Conservation (phyloP, 2,888 invertebrate genomes). For the Hypomecis punctinalis region DNA sequence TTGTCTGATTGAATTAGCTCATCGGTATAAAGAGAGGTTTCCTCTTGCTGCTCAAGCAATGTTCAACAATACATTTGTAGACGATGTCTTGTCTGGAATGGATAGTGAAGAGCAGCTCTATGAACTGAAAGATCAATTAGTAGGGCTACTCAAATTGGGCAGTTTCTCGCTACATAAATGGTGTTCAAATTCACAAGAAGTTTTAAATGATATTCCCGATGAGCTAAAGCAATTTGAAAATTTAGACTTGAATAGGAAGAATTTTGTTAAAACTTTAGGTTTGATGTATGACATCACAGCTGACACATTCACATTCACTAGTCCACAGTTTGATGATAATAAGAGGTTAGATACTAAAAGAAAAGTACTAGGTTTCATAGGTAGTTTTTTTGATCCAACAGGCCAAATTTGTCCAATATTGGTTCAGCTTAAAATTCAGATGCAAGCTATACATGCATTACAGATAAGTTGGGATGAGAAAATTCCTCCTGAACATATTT, state of each 20-base stretch:
- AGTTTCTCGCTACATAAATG: neutral
- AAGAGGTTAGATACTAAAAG: too few relatives aligned
- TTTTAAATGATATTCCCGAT: too few relatives aligned
- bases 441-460: neutral
- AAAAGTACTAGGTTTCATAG: neutral
- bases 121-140: too few relatives aligned
- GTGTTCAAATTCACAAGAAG: neutral
- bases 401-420: neutral
- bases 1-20: too few relatives aligned
- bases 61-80: neutral
- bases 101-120: neutral
- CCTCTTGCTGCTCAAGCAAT: neutral
- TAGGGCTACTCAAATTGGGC: too few relatives aligned
- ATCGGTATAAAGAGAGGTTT: neutral
- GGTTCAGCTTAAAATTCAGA: too few relatives aligned
- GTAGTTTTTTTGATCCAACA: neutral
- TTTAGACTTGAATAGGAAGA: neutral
- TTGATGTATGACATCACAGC: too few relatives aligned
- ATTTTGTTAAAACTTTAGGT: neutral
- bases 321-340: too few relatives aligned
- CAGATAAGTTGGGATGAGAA: neutral
- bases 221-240: neutral
- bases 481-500: neutral
- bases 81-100: neutral
- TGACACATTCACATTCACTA: too few relatives aligned